Base-by-base conservation (phyloP, 1,140 invertebrate species). In the Watersipora subatra region DNA sequence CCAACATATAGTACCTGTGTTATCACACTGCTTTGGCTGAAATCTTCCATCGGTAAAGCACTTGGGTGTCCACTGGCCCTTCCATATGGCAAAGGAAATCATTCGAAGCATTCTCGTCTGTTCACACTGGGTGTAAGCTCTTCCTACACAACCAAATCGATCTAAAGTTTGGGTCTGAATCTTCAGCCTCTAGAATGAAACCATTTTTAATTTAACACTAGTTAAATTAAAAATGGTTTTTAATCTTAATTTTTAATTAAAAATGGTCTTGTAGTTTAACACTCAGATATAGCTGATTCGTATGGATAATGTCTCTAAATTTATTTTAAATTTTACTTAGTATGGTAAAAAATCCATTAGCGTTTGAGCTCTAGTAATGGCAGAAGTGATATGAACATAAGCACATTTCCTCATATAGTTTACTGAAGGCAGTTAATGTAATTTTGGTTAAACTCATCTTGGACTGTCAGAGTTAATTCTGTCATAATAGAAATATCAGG, bases 21-120 rank as follows among this genome's bases (percentile, higher is more conserved):
- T 70, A 63, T 70, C 69, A 57, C 71, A 72, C 61, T 72, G 71
- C 57, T 69, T 55, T n/a, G 69, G 68, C 17, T 67, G 25, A 46
- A 69, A 72, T 62, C 68, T 64, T 0, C 71, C 71, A 22, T 70
- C 26, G 3, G 22, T 26, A 61, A 69, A 68, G 62, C 71, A 72
- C n/a, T 66, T 66, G 22, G 71, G 64, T 30, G 68, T 64, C 69
- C 69, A 72, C 64, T 69, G 63, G 15, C 69, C 68, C 26, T 64
- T 25, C 34, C 66, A 69, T 1, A 70, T 62, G 7, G 67, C 66
- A 68, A 69, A 69, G 15, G 61, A 64, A 15, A 70, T 67, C 57
- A 70, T 62, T 27, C 63, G 57, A 12, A 28, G 2, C 57, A 46
- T 26, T 28, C 64, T 65, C 46, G 59, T 67, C 62, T 66, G 68